phyloP scores from a whole-genome alignment of 2,113 vertebrate species.

The Melospiza georgiana region DNA sequence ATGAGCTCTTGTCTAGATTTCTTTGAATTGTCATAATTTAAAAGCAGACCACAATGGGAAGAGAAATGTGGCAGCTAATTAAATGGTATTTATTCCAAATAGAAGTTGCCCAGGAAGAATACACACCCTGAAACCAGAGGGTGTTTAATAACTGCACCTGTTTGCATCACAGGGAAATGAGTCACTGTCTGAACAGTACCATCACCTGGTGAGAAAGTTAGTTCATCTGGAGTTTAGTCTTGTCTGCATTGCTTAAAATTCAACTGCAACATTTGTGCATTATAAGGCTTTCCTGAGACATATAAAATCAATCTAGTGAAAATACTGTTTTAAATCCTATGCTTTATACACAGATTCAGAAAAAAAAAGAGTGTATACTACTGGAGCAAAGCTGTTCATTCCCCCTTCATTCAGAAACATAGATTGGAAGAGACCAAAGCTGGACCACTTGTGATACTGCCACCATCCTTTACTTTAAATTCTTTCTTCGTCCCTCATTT shows the following conservation, averaged over 20 bases:
- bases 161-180: neutral
- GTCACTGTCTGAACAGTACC: neutral
- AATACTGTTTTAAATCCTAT: neutral
- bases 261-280: neutral
- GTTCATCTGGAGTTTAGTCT: neutral
- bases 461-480: neutral
- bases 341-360: neutral
- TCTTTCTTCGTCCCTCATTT: neutral
- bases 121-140: neutral
- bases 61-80: neutral
- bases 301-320: neutral
- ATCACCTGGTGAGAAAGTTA: neutral
- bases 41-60: neutral
- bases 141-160: neutral
- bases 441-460: accelerated
- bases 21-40: neutral
- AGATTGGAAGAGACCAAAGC: neutral
- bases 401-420: neutral
- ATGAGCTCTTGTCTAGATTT: neutral
- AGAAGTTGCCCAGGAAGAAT: neutral
- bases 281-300: neutral
- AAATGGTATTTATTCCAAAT: neutral
- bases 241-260: neutral
- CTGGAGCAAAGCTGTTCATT: neutral
- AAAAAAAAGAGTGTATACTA: neutral